Conservation (phyloP, 1,140 invertebrate species). For the Pachyrhynchus sulphureomaculatus region DNA sequence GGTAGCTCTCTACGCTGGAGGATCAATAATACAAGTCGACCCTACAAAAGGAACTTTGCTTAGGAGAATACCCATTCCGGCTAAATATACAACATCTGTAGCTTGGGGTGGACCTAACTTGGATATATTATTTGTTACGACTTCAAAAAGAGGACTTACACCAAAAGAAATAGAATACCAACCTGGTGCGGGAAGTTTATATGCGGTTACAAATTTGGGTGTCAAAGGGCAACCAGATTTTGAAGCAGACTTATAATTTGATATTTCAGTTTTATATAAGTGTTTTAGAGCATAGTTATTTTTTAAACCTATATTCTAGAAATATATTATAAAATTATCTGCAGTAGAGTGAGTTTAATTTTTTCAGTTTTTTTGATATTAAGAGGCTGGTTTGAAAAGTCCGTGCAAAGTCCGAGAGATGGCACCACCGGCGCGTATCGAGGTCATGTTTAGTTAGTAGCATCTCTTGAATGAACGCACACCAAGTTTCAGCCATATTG, state of each 20-base stretch:
- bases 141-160: slow-evolving; percentile 54
- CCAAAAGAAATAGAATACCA: slow-evolving; percentile 58
- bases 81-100: slow-evolving; percentile 72
- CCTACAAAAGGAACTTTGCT: slow-evolving; percentile 57
- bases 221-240: slow-evolving; percentile 56
- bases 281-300: too few species aligned
- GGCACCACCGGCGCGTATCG: too few species aligned
- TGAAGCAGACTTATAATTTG: slow-evolving; percentile 35
- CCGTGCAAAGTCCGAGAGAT: too few species aligned
- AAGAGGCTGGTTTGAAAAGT: too few species aligned
- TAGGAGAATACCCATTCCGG: slow-evolving; percentile 60
- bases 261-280: too few species aligned
- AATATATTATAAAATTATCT: too few species aligned
- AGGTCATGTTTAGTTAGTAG: too few species aligned
- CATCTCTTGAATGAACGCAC: too few species aligned
- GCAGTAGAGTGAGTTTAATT: too few species aligned
- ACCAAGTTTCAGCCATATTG: too few species aligned
- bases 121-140: slow-evolving; percentile 76
- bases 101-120: slow-evolving; percentile 77
- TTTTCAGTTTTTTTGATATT: too few species aligned
- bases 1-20: slow-evolving; percentile 60
- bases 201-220: slow-evolving; percentile 66
- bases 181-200: slow-evolving; percentile 70
- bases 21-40: slow-evolving; percentile 58
- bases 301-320: too few species aligned